Evolutionary conservation across 2,888 invertebrate genomes (phyloP).

Genomic region (Horisme vitalbata): DNA sequence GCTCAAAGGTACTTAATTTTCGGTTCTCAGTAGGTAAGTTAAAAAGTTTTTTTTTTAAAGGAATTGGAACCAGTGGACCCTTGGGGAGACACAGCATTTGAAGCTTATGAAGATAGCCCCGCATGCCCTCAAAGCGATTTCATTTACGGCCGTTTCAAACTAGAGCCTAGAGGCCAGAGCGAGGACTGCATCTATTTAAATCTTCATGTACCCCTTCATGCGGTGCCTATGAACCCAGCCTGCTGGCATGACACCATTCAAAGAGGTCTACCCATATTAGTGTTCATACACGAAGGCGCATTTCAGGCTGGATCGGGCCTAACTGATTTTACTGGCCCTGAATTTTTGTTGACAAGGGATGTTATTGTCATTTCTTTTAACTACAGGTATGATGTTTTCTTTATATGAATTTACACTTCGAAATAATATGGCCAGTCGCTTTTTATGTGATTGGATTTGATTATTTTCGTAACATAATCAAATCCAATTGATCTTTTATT

Average conservation of each 20-base stretch:
- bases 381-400: conserved; percentile 37
- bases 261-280: conserved; percentile 15
- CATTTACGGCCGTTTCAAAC: conserved; percentile 33
- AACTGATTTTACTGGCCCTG: conserved; percentile 33
- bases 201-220: conserved; percentile 17
- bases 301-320: conserved; percentile 20
- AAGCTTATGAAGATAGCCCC: conserved; percentile 77
- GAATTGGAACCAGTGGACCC: conserved; percentile 35
- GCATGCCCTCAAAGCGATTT: conserved; percentile 80
- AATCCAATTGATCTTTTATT: too few species aligned
- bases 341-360: conserved; percentile 27
- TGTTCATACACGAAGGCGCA: conserved; percentile 22
- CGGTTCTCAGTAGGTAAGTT: too few species aligned
- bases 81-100: conserved; percentile 67
- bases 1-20: too few species aligned
- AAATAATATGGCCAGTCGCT: too few species aligned
- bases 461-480: too few species aligned
- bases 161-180: conserved; percentile 30
- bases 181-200: conserved; percentile 47
- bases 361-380: conserved; percentile 62
- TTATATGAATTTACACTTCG: too few species aligned
- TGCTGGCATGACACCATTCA: neutral
- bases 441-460: too few species aligned
- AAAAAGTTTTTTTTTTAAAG: too few species aligned
- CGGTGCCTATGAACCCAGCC: too few species aligned